Percentiles rank a stretch among this genome's conserved stretches.
These are phyloP conservation scores for Meloidogyne exigua DNA, from an alignment of 1,140 invertebrate genomes.

Conservation along the genomic window DNA sequence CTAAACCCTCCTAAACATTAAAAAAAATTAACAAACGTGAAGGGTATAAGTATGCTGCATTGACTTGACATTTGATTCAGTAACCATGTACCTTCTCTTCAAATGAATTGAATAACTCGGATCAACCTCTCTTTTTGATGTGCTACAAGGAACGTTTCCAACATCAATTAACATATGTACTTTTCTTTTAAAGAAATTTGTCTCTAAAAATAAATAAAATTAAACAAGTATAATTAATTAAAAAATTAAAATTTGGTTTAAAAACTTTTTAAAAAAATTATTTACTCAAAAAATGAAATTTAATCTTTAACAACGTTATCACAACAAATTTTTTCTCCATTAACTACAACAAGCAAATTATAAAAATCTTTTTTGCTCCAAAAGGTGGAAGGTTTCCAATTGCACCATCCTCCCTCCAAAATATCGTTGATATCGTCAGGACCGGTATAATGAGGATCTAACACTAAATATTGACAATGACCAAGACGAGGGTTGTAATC, in stretches of 20 bases:
- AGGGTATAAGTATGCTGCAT: slow-evolving; percentile 14
- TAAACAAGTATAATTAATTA: neutral
- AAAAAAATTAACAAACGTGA: neutral
- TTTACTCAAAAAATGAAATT: neutral
- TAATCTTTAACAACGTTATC: neutral
- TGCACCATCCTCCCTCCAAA: slow-evolving; percentile 64
- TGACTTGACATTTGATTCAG: neutral
- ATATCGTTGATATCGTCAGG: slow-evolving; percentile 68
- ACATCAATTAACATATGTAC: neutral
- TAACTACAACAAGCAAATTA: slow-evolving; percentile 56
- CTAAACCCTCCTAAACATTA: too few relatives aligned
- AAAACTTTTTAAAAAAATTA: neutral
- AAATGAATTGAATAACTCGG: neutral
- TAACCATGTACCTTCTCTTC: neutral
- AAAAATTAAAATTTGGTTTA: too few relatives aligned
- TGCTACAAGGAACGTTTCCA: neutral
- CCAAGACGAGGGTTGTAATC: slow-evolving; percentile 77
- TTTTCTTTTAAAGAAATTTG: too few relatives aligned
- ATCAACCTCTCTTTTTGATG: neutral
- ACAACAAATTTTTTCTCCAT: slow-evolving; percentile 7
- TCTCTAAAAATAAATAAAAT: neutral
- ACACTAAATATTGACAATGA: slow-evolving; percentile 82
- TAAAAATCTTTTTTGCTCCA: slow-evolving; percentile 59
- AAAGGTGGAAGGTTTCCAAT: slow-evolving; percentile 56
- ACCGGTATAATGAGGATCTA: slow-evolving; percentile 97